A percentile compares a stretch with the other conserved stretches of the same genome.
Evolutionary conservation across 1,140 invertebrate genomes (phyloP).

Genomic region (Anastrepha ludens): DNA sequence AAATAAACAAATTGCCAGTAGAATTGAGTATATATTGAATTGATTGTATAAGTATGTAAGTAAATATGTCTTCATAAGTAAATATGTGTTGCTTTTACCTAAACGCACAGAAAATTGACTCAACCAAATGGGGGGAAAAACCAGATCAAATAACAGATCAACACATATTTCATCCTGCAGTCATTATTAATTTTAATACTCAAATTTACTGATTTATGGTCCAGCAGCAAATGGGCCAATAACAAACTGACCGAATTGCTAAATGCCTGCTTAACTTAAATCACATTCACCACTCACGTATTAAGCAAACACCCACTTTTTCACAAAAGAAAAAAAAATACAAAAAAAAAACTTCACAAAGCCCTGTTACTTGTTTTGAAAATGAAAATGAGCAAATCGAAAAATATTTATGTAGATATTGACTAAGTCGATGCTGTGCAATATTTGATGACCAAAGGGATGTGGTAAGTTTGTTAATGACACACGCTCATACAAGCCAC

Average conservation of each 20-base stretch:
- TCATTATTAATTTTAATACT: no score
- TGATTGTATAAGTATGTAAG: no score
- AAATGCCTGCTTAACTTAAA: background rate
- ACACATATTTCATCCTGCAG: no score
- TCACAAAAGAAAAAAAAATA: background rate
- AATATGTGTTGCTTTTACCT: no score
- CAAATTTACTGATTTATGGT: background rate
- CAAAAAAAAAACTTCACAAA: background rate
- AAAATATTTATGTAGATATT: conserved; percentile 13
- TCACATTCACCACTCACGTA: background rate
- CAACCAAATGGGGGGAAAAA: no score
- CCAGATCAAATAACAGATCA: no score
- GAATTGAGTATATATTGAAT: no score
- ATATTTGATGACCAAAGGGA: conserved; percentile 42
- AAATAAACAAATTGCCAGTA: no score
- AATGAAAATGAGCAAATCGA: conserved; percentile 4
- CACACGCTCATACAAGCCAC: background rate
- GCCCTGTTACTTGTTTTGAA: background rate
- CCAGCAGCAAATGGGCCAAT: background rate
- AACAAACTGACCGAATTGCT: conserved; percentile 7
- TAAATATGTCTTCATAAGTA: no score
- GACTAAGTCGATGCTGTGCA: conserved; percentile 32
- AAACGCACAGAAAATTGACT: no score
- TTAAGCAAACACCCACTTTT: conserved; percentile 49
- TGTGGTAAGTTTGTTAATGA: conserved; percentile 47